phyloP scores from a whole-genome alignment of 1,140 invertebrate species.

The Frieseomelitta varia region DNA sequence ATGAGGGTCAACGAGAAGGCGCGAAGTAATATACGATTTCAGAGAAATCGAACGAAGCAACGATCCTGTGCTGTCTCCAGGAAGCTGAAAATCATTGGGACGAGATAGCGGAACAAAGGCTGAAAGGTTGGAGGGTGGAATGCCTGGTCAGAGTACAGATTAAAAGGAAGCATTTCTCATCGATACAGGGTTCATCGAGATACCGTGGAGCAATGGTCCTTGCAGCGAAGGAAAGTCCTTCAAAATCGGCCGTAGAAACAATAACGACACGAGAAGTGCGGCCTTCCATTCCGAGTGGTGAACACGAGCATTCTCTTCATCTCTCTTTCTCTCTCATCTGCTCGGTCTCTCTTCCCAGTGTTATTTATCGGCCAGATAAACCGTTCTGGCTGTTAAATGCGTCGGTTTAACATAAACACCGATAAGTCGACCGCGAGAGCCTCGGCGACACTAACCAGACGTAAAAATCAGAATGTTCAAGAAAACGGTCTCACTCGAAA shows the following conservation, averaged over 20 bases:
- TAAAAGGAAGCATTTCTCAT: constrained; percentile 45
- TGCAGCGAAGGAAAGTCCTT: constrained; percentile 12
- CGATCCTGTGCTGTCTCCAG: neutral
- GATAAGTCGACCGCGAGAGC: constrained; percentile 66
- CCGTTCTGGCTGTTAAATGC: constrained; percentile 69
- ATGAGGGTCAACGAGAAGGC: constrained; percentile 1
- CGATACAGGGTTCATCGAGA: constrained; percentile 34
- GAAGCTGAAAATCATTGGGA: constrained; percentile 25
- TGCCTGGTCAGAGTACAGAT: constrained; percentile 31
- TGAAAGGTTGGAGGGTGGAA: constrained; percentile 27
- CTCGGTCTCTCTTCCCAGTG: constrained; percentile 6
- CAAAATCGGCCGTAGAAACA: constrained; percentile 52
- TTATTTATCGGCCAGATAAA: constrained; percentile 74
- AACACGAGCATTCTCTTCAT: constrained; percentile 34
- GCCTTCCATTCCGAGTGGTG: constrained; percentile 32
- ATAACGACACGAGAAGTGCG: constrained; percentile 53
- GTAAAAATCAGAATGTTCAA: constrained; percentile 59
- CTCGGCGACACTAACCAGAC: constrained; percentile 69
- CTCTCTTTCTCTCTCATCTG: neutral
- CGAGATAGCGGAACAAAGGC: constrained; percentile 41
- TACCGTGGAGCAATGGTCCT: constrained; percentile 20
- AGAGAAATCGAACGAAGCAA: constrained; percentile 11
- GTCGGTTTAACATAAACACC: constrained; percentile 73
- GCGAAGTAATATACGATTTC: constrained; percentile 45
- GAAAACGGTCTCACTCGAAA: constrained; percentile 8